A percentile compares a stretch with the other conserved stretches of the same genome.
Conservation (phyloP, 2,888 invertebrate genomes). For the Neoitamus cyanurus region DNA sequence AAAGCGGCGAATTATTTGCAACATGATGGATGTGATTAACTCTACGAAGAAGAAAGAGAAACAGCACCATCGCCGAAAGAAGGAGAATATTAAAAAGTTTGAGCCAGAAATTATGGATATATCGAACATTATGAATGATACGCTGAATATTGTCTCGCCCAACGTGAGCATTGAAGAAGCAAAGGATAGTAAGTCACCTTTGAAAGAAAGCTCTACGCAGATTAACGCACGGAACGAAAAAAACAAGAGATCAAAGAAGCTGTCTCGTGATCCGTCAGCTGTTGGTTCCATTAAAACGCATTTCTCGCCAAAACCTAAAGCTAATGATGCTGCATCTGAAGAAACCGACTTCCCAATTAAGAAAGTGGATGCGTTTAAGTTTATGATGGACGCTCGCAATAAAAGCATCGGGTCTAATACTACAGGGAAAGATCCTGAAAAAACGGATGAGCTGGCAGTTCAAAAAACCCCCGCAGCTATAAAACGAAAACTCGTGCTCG, state of each 20-base stretch:
- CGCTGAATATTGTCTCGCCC: conserved; percentile 48
- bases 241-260: conserved; percentile 55
- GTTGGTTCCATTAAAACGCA: conserved; percentile 56
- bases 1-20: conserved; percentile 62
- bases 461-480: conserved; percentile 61
- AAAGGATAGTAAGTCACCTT: background rate
- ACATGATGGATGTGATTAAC: conserved; percentile 65
- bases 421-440: conserved; percentile 69
- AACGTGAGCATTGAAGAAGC: conserved; percentile 5
- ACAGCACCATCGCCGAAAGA: conserved; percentile 47
- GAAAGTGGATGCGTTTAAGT: conserved; percentile 71
- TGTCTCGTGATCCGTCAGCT: background rate
- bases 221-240: conserved; percentile 54
- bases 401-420: conserved; percentile 74
- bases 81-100: conserved; percentile 26
- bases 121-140: conserved; percentile 48
- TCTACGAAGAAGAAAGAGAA: conserved; percentile 64
- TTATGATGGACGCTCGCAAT: conserved; percentile 76
- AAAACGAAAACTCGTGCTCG: conserved; percentile 69
- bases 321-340: background rate
- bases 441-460: conserved; percentile 53
- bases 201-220: background rate
- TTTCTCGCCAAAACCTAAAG: conserved; percentile 55
- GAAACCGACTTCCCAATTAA: conserved; percentile 44
- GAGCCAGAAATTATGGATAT: conserved; percentile 48